Evolutionary conservation across 2,888 invertebrate species (phyloP).

Genomic region (Sabatieria punctata): DNA sequence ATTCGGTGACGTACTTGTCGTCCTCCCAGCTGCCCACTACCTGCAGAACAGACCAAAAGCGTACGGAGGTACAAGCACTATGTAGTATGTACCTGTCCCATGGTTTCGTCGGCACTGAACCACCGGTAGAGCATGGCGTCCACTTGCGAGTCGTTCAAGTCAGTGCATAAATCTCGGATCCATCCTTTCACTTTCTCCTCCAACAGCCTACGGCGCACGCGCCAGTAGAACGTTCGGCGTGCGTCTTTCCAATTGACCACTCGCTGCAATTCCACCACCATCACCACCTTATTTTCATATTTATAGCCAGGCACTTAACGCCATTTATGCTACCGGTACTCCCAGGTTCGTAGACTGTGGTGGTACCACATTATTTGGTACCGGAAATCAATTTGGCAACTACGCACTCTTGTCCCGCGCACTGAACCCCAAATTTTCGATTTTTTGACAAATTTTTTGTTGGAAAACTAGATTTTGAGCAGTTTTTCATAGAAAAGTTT

Average conservation of each 20-base stretch:
- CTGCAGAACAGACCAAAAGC: not conserved
- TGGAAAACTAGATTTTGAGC: no score
- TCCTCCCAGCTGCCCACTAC: constrained; percentile 3
- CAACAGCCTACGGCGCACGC: constrained; percentile 57
- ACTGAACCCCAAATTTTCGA: no score
- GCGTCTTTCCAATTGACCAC: constrained; percentile 74
- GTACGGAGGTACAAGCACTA: not conserved
- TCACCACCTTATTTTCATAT: no score
- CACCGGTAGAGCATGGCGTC: constrained; percentile 63
- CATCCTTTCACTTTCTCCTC: constrained; percentile 55
- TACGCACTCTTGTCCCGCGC: no score
- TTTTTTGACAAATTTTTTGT: no score
- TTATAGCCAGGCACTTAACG: no score
- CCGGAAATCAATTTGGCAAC: no score
- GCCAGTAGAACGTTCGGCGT: constrained; percentile 67
- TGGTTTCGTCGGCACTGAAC: constrained; percentile 3
- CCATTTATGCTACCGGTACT: no score
- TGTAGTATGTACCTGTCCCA: not conserved
- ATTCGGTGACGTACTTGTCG: constrained; percentile 3
- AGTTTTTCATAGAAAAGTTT: no score
- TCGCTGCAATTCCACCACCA: constrained; percentile 44
- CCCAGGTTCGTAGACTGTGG: no score
- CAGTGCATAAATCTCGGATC: constrained; percentile 45
- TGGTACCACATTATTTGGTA: no score
- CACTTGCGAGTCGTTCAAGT: constrained; percentile 54